Evolutionary conservation across 35 echinoderm and acorn worm species (phyloP), one percentile per base, ranked within the genome.

Genomic region (Hemicentrotus pulcherrimus): DNA sequence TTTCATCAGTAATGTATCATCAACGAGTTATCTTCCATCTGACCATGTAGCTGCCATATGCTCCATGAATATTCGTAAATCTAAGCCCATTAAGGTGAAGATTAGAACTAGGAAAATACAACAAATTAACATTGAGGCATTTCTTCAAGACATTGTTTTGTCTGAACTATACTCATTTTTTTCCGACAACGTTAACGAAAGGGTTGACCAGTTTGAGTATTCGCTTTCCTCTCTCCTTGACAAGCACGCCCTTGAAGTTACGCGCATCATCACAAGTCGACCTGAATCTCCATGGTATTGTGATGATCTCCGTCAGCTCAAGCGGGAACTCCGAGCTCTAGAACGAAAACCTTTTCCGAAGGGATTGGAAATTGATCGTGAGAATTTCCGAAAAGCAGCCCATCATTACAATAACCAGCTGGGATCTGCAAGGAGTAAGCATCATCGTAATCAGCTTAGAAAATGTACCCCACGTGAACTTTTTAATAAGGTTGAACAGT

Each of bases 311-410:
- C 86, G 86, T 5, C n/a, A 88, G 86, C 86, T 88, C 31, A 88
- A 88, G 86, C 86, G 86, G 6, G 86, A 88, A 88, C 86, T 88
- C 1, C 3, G 86, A 14, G 86, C 31, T 9, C 15, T 88, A 88
- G 86, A 88, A 88, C 86, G 86, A 2, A 88, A 88, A 88, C 6
- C 86, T 2, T 88, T 88, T 18, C 86, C 86, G 9, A 5, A 32
- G 6, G 86, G 86, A 32, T 46, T 88, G 86, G 86, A 33, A 18
- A 88, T 88, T 12, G 86, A 88, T 88, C 86, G 86, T 31, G 86
- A 86, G 85, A 6, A 24, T 86, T 86, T 86, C 85, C 85, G 85
- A 86, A 86, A 86, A 32, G 85, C 85, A 88, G 86, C n/a, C 86
- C 86, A 88, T 88, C 86, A 88, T 6, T 88, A 88, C 86, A 88